phyloP scores from a whole-genome alignment of 2,113 vertebrate species.

The Nerophis lumbriciformis region DNA sequence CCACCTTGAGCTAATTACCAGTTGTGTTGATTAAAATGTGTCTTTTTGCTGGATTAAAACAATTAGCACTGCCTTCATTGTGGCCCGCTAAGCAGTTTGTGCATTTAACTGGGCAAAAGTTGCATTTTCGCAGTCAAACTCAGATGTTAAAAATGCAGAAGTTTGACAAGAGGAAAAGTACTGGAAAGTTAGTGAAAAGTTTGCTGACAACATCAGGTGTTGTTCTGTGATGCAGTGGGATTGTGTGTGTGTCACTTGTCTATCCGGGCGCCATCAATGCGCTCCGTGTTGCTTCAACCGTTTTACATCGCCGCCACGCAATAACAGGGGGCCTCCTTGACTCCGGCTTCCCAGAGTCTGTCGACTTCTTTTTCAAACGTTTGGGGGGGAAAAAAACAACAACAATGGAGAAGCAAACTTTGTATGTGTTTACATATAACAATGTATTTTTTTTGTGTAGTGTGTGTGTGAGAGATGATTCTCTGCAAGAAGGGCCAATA shows the following conservation, averaged over 20 bases:
- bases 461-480: constrained; percentile 10
- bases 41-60: not conserved
- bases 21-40: constrained; percentile 1
- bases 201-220: constrained; percentile 44
- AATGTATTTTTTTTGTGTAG: constrained; percentile 9
- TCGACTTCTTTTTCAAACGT: constrained; percentile 36
- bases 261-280: constrained; percentile 61
- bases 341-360: constrained; percentile 53
- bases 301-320: constrained; percentile 58
- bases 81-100: not conserved
- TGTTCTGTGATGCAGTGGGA: constrained; percentile 36
- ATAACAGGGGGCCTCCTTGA: constrained; percentile 56
- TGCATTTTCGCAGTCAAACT: not conserved
- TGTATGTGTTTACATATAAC: constrained; percentile 17
- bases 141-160: constrained; percentile 31
- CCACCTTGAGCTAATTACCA: constrained; percentile 13
- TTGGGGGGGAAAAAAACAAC: constrained; percentile 23
- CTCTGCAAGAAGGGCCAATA: constrained; percentile 5
- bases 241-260: constrained; percentile 44
- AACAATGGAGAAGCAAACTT: constrained; percentile 20
- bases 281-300: constrained; percentile 42
- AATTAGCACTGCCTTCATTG: not conserved
- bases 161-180: constrained; percentile 18
- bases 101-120: not conserved
- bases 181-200: constrained; percentile 38